Evolutionary conservation across 2,113 vertebrate genomes (phyloP).

Genomic region (Xiphias gladius): DNA sequence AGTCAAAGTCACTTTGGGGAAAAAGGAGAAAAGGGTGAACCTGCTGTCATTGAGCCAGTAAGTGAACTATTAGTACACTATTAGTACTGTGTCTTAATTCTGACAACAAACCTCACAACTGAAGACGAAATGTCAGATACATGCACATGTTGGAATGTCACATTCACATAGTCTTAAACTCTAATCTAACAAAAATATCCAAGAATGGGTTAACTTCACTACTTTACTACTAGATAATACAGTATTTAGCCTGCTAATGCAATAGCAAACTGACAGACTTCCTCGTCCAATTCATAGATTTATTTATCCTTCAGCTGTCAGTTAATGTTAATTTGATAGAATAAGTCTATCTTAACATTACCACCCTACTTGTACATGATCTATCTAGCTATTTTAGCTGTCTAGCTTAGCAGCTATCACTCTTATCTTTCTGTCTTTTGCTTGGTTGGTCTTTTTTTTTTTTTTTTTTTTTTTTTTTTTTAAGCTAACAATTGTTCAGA

Average conservation of each 20-base stretch:
- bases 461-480: background rate
- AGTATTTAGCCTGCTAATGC: background rate
- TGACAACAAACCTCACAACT: background rate
- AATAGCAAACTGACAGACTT: background rate
- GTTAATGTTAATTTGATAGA: background rate
- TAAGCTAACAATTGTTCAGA: constrained; percentile 5
- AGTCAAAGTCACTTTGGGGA: constrained; percentile 89
- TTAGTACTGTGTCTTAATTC: background rate
- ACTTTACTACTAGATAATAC: background rate
- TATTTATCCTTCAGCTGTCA: background rate
- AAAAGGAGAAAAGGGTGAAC: constrained; percentile 97
- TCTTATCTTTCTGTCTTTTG: background rate
- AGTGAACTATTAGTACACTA: constrained; percentile 67
- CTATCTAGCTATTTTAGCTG: background rate
- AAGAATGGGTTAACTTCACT: background rate
- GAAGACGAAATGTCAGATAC: background rate
- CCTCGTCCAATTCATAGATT: background rate
- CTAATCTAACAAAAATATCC: too few relatives aligned
- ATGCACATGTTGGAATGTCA: background rate
- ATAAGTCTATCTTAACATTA: background rate
- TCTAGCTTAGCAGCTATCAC: background rate
- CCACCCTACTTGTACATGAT: background rate
- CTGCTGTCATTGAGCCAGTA: constrained; percentile 97
- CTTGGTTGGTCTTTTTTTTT: background rate
- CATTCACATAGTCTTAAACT: too few relatives aligned